These are phyloP conservation scores for Zalophus californianus DNA, from an alignment of 2,797 vertebrate species.

Conservation along the genomic window DNA sequence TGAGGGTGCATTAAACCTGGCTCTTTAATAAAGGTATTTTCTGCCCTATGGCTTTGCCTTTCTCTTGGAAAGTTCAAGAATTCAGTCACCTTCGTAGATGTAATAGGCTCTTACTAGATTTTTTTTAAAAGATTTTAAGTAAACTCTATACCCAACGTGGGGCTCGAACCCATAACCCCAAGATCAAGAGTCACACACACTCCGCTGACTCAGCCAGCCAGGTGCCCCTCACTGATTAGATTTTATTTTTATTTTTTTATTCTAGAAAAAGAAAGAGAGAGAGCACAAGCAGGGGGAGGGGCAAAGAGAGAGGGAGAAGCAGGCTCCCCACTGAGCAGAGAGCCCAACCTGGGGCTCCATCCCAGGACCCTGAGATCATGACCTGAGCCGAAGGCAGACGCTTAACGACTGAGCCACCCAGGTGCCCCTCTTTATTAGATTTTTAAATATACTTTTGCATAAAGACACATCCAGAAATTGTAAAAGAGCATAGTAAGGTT, in stretches of 20 bases:
- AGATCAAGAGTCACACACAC: neutral
- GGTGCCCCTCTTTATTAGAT: neutral
- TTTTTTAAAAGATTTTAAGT: neutral
- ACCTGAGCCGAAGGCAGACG: no score
- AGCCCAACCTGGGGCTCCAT: no score
- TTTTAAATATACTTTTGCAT: conserved; percentile 1
- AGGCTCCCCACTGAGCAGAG: no score
- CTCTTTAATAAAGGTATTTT: conserved; percentile 6
- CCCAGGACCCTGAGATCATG: no score
- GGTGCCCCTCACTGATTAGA: neutral
- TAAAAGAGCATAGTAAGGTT: neutral
- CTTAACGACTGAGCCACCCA: neutral
- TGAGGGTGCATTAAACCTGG: neutral
- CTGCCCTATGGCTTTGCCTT: conserved; percentile 32
- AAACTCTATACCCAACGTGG: neutral
- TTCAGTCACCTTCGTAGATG: neutral
- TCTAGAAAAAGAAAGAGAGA: no score
- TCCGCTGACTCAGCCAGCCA: neutral
- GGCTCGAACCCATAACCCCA: neutral
- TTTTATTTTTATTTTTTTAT: neutral
- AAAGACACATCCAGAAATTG: neutral
- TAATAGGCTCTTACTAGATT: neutral
- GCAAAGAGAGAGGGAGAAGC: no score
- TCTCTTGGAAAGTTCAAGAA: conserved; percentile 26
- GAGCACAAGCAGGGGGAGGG: no score